Evolutionary conservation across 1,140 invertebrate genomes (phyloP).

Genomic region (Drosophila arizonae): DNA sequence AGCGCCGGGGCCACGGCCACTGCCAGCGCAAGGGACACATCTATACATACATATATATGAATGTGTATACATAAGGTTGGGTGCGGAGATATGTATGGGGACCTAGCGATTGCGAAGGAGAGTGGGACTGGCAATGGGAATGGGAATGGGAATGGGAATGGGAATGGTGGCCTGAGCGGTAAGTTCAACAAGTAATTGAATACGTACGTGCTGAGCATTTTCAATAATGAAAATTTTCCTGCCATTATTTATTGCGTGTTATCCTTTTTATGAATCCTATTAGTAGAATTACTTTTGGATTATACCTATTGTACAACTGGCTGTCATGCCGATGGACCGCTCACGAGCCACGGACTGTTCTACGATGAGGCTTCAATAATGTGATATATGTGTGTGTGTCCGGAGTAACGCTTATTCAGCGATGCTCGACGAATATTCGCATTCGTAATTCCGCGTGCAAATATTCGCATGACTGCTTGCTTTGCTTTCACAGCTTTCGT

Average conservation of each 20-base stretch:
- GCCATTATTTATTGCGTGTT: constrained; percentile 79
- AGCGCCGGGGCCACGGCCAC: constrained; percentile 40
- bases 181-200: constrained; percentile 81
- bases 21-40: constrained; percentile 13
- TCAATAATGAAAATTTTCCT: constrained; percentile 59
- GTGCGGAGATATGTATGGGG: constrained; percentile 1
- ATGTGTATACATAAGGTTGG: neutral
- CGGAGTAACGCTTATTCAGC: neutral
- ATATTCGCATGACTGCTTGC: neutral
- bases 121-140: constrained; percentile 15
- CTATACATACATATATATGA: neutral
- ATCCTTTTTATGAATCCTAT: constrained; percentile 80
- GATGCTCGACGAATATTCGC: neutral
- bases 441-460: neutral
- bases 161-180: constrained; percentile 36
- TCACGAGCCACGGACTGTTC: constrained; percentile 12
- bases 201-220: constrained; percentile 72
- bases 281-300: constrained; percentile 75
- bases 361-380: constrained; percentile 16
- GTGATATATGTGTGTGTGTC: neutral
- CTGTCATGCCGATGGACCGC: constrained; percentile 1
- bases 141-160: constrained; percentile 8
- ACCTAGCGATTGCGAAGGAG: constrained; percentile 16
- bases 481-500: neutral
- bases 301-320: constrained; percentile 24